Base-by-base conservation (phyloP, 53 echinoderm and acorn worm species). In the Actinopyga echinites region DNA sequence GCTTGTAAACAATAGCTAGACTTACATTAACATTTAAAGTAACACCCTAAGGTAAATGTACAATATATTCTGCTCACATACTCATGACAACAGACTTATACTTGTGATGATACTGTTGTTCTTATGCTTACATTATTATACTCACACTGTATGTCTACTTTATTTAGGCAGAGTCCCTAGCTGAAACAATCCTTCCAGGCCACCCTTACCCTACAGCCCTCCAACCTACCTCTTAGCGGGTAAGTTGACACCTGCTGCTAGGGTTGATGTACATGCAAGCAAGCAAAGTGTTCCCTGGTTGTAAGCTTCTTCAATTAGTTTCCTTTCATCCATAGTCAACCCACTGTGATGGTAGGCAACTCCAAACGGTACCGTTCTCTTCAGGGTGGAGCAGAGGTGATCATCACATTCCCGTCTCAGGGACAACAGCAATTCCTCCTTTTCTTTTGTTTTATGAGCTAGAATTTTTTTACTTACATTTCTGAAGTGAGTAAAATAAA, bases 321-420 rank as follows among this genome's bases (percentile, higher is more conserved):
- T 95, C 65, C 95, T 86, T 74, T 95, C 95, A 52, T 95, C 95
- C 91, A 91, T 91, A 56, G 95, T 95, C 24, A 95, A 65, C 2
- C 95, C 95, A 59, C 95, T 86, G 86, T 95, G 95, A 69, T 95
- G 95, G 59, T 95, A 95, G 19, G 93, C 95, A 2, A 91, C 53
- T 20, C 95, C 95, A 45, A 75, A 95, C 4, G 95, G 95, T 12
- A 95, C 75, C 38, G 95, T 95, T 22, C 84, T 86, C 49, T 74
- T 86, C 77, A 95, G 84, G 60, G 93, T 93, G 6, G 95, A 73
- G 73, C 95, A 95, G 17, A 95, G 85, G 55, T 93, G 85, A 87
- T 93, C 85, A 29, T 93, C 91, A 34, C 95, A 91, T 28, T 93
- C 95, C 26, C 91, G 79, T 43, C 87, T 75, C 53, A 95, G 75